phyloP scores from a whole-genome alignment of 2,797 vertebrate species.

The Pangasius larnaudii region DNA sequence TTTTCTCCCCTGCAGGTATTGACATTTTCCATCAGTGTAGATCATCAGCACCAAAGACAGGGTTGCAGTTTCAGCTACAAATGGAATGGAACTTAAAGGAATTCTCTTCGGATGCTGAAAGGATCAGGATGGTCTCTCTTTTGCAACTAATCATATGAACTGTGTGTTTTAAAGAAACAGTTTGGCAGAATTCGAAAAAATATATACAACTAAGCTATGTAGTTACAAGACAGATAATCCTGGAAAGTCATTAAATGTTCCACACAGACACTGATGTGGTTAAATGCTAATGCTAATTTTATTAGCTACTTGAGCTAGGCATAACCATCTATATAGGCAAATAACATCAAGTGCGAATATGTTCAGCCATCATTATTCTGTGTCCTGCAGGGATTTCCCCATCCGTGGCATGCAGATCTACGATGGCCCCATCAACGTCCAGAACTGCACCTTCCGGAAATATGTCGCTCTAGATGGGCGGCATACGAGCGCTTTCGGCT shows the following conservation, averaged over 20 bases:
- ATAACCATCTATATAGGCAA: not conserved
- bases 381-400: slow-evolving; percentile 84
- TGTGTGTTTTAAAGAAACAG: too few relatives aligned
- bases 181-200: not conserved
- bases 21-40: not conserved
- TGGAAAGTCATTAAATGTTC: not conserved
- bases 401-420: slow-evolving; percentile 96
- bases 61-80: not conserved
- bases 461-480: slow-evolving; percentile 87
- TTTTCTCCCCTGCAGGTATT: slow-evolving; percentile 10
- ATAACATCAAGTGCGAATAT: not conserved
- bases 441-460: slow-evolving; percentile 96
- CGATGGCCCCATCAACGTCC: slow-evolving; percentile 90
- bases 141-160: not conserved
- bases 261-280: not conserved
- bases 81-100: not conserved
- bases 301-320: not conserved
- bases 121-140: too few relatives aligned
- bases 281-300: not conserved
- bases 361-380: not conserved
- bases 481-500: slow-evolving; percentile 93
- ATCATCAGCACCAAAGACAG: not conserved
- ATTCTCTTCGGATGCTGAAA: not conserved
- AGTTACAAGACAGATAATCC: not conserved
- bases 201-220: not conserved